Percentiles rank a stretch among this genome's conserved stretches.
phyloP scores from a whole-genome alignment of 1,140 invertebrate species.

The Drosophila arawakana region DNA sequence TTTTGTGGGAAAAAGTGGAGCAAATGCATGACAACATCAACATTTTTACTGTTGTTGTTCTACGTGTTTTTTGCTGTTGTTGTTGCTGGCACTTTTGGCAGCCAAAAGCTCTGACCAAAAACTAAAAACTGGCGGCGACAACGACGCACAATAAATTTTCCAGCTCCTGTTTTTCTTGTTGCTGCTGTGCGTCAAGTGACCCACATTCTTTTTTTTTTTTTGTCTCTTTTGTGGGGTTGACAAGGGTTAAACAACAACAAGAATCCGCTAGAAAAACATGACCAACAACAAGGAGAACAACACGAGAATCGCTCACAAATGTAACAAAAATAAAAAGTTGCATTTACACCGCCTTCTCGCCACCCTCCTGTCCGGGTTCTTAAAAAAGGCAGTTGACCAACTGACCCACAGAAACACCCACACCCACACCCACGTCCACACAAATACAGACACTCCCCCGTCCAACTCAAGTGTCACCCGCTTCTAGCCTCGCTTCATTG shows the following conservation, averaged over 20 bases:
- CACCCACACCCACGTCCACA: neutral
- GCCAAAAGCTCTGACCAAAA: slow-evolving; percentile 52
- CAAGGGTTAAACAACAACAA: slow-evolving; percentile 63
- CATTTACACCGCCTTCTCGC: slow-evolving; percentile 12
- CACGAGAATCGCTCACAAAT: slow-evolving; percentile 30
- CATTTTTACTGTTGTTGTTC: slow-evolving; percentile 31
- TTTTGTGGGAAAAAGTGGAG: slow-evolving; percentile 39
- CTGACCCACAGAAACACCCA: slow-evolving; percentile 13
- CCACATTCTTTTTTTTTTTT: slow-evolving; percentile 54
- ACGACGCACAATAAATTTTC: slow-evolving; percentile 62
- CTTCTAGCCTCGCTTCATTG: slow-evolving; percentile 7
- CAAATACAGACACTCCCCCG: neutral
- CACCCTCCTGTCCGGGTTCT: neutral
- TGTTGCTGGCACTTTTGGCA: slow-evolving; percentile 52
- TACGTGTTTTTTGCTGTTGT: neutral
- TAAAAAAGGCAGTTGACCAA: slow-evolving; percentile 3
- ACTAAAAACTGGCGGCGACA: slow-evolving; percentile 57
- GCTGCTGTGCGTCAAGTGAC: slow-evolving; percentile 58
- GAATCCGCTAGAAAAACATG: slow-evolving; percentile 37
- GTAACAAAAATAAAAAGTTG: slow-evolving; percentile 50
- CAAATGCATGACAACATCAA: slow-evolving; percentile 54
- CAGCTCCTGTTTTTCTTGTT: slow-evolving; percentile 30
- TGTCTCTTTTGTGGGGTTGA: slow-evolving; percentile 47
- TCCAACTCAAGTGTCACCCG: neutral
- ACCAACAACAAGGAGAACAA: slow-evolving; percentile 36